A percentile compares a stretch with the other conserved stretches of the same genome.
Evolutionary conservation across 2,888 invertebrate genomes (phyloP).

Genomic region (Digitonthophagus gazella): DNA sequence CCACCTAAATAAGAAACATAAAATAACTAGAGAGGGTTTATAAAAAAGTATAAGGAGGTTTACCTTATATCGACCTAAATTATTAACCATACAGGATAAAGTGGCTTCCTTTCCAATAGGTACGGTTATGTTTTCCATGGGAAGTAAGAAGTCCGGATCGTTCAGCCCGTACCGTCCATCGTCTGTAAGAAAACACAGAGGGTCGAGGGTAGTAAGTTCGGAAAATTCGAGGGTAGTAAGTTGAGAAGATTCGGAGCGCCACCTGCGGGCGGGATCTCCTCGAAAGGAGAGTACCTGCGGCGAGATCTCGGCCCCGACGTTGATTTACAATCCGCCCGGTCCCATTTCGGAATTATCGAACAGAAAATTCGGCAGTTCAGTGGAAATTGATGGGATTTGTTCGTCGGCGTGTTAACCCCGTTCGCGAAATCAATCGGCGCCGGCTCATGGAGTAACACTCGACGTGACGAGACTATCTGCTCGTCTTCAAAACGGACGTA

Average conservation of each 20-base stretch:
- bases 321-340: too few relatives aligned
- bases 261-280: too few relatives aligned
- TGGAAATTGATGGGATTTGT: neutral
- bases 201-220: too few relatives aligned
- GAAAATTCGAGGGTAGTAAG: too few relatives aligned
- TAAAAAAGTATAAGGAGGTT: too few relatives aligned
- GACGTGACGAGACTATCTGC: neutral
- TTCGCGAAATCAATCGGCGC: neutral
- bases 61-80: slow-evolving; percentile 14
- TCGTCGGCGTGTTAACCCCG: neutral
- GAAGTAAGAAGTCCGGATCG: slow-evolving; percentile 2
- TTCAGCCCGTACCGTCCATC: neutral
- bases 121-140: slow-evolving; percentile 7
- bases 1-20: slow-evolving; percentile 61
- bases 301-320: too few relatives aligned
- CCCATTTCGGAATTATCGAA: too few relatives aligned
- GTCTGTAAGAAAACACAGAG: slow-evolving; percentile 9
- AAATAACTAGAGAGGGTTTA: too few relatives aligned
- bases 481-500: neutral
- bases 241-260: too few relatives aligned
- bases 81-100: slow-evolving; percentile 10
- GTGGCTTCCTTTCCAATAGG: slow-evolving; percentile 9
- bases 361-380: neutral
- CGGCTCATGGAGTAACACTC: neutral
- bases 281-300: neutral